These are phyloP conservation scores for Thalassoma bifasciatum DNA, from an alignment of 2,113 vertebrate species.

Conservation along the genomic window DNA sequence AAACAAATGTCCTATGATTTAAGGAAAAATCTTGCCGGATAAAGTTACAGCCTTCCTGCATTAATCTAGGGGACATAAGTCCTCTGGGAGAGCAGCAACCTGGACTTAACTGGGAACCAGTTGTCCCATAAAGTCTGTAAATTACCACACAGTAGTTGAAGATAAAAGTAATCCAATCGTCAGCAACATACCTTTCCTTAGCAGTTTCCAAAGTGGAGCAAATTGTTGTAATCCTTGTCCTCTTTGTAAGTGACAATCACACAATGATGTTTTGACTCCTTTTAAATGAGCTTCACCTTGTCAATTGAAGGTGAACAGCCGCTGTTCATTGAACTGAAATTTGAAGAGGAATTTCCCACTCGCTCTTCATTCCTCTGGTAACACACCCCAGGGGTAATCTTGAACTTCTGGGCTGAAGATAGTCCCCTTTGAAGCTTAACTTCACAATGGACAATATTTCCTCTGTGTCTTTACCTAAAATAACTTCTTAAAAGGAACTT, in stretches of 20 bases:
- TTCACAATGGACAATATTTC: slow-evolving; percentile 26
- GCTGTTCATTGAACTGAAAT: slow-evolving; percentile 43
- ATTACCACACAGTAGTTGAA: neutral
- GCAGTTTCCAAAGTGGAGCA: slow-evolving; percentile 42
- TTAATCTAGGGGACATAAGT: neutral
- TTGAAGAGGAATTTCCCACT: slow-evolving; percentile 43
- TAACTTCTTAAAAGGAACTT: slow-evolving; percentile 18
- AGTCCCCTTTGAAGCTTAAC: slow-evolving; percentile 41
- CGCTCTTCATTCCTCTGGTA: neutral
- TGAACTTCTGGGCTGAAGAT: slow-evolving; percentile 65
- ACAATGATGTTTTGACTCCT: slow-evolving; percentile 10
- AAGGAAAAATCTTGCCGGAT: neutral
- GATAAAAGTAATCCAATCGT: slow-evolving; percentile 5
- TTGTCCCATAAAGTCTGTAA: neutral
- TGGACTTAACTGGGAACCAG: neutral
- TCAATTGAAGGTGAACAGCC: slow-evolving; percentile 47
- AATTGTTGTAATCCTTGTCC: slow-evolving; percentile 45
- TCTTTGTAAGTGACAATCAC: slow-evolving; percentile 20
- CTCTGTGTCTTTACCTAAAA: slow-evolving; percentile 34
- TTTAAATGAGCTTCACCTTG: slow-evolving; percentile 47
- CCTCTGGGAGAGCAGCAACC: neutral
- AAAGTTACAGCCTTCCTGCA: neutral
- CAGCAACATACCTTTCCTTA: neutral
- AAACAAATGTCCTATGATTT: neutral
- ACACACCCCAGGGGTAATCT: slow-evolving; percentile 44